These are phyloP conservation scores for Diacarnus erythraeanus DNA, from an alignment of 37 sponge, comb jelly and placozoan species.

Conservation along the genomic window DNA sequence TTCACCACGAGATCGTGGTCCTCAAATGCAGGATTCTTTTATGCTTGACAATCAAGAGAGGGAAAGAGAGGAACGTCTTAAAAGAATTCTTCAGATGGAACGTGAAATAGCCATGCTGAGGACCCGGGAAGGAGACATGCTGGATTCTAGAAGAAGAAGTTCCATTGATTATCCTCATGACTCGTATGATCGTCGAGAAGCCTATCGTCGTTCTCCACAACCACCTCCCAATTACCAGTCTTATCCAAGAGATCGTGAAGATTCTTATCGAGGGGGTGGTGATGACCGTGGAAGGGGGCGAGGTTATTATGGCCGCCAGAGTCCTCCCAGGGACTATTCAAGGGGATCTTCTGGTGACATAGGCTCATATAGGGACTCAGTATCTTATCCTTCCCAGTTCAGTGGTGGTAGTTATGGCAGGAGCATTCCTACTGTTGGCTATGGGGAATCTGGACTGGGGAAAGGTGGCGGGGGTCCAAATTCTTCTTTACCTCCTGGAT, in stretches of 20 bases:
- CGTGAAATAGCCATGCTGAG: slow-evolving; percentile 39
- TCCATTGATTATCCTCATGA: neutral
- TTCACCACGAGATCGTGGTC: neutral
- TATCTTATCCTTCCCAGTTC: slow-evolving; percentile 1
- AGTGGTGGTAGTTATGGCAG: slow-evolving; percentile 1
- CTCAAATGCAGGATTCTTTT: neutral
- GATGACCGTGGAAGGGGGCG: slow-evolving; percentile 3
- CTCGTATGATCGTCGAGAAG: slow-evolving; percentile 3
- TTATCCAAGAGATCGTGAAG: slow-evolving; percentile 5
- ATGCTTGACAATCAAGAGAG: slow-evolving; percentile 21
- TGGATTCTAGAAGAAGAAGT: neutral
- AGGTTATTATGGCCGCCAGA: neutral
- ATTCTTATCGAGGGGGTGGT: neutral
- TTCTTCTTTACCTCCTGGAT: slow-evolving; percentile 31
- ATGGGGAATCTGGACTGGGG: slow-evolving; percentile 3
- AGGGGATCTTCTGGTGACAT: neutral
- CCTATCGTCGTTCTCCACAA: slow-evolving; percentile 19
- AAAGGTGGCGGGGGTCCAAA: neutral
- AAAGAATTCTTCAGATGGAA: slow-evolving; percentile 51
- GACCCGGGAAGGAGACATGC: slow-evolving; percentile 4
- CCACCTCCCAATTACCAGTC: slow-evolving; percentile 9
- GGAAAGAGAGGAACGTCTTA: slow-evolving; percentile 37
- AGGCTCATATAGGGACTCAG: neutral
- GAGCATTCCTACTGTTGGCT: slow-evolving; percentile 6
- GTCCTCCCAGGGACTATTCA: neutral